Conservation (phyloP, 2,113 vertebrate genomes). For the Saimiri boliviensis region DNA sequence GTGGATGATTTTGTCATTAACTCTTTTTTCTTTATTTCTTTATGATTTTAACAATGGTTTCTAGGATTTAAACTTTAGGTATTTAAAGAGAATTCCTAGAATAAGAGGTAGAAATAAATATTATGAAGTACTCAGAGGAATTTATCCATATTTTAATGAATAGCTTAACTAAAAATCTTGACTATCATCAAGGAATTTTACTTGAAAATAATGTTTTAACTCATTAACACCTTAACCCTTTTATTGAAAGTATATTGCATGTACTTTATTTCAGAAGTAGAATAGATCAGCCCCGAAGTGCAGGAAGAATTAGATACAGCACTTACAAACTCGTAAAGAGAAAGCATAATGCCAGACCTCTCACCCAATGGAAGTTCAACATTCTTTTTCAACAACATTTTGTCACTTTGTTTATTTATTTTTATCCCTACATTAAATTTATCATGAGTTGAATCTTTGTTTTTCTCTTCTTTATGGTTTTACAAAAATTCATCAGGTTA, state of each 20-base stretch:
- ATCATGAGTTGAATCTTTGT: neutral
- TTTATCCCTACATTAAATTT: neutral
- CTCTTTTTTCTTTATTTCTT: neutral
- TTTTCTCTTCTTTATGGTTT: neutral
- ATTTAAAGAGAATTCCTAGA: neutral
- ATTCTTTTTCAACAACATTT: neutral
- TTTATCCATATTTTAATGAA: neutral
- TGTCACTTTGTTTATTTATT: neutral
- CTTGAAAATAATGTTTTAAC: slow-evolving; percentile 11
- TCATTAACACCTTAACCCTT: neutral
- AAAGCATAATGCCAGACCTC: neutral
- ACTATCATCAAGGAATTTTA: neutral
- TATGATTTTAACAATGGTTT: neutral
- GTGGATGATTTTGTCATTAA: neutral
- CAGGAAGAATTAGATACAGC: neutral
- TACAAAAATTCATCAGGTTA: neutral
- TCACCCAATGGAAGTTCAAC: neutral
- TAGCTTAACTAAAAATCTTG: neutral
- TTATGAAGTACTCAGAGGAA: neutral
- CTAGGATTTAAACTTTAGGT: neutral
- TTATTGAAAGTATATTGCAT: neutral
- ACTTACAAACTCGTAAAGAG: neutral
- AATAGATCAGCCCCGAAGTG: neutral
- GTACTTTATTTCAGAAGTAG: neutral
- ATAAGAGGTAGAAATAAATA: neutral